phyloP scores from a whole-genome alignment of 2,797 vertebrate genomes.

The Sus cebifrons region DNA sequence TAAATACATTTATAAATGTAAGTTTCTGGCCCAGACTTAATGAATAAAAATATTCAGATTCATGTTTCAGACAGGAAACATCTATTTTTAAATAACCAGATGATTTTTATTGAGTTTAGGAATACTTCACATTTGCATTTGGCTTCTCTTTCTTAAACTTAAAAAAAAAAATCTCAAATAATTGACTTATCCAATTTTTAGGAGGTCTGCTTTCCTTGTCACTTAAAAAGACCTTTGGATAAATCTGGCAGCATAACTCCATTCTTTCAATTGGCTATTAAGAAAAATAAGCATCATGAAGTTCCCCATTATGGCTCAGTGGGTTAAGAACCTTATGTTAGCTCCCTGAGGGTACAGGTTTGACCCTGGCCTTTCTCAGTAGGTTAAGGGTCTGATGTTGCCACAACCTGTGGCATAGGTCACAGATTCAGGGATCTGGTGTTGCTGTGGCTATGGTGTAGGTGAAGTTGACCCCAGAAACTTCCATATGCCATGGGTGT shows the following conservation, averaged over 20 bases:
- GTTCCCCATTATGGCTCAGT: too few relatives aligned
- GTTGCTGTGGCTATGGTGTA: too few relatives aligned
- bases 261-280: neutral
- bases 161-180: neutral
- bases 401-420: too few relatives aligned
- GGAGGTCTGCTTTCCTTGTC: neutral
- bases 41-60: neutral
- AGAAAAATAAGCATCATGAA: neutral
- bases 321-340: too few relatives aligned
- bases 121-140: neutral
- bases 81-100: slow-evolving; percentile 31
- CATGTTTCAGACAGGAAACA: neutral
- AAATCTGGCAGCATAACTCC: neutral
- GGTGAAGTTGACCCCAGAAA: too few relatives aligned
- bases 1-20: neutral
- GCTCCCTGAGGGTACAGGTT: too few relatives aligned
- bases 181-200: neutral
- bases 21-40: neutral
- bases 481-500: too few relatives aligned
- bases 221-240: neutral
- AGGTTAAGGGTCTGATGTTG: too few relatives aligned
- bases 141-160: neutral
- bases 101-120: slow-evolving; percentile 2
- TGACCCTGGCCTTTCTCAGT: too few relatives aligned
- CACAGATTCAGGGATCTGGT: too few relatives aligned